Conservation (phyloP, 2,888 invertebrate species). For the Spisula solida region DNA sequence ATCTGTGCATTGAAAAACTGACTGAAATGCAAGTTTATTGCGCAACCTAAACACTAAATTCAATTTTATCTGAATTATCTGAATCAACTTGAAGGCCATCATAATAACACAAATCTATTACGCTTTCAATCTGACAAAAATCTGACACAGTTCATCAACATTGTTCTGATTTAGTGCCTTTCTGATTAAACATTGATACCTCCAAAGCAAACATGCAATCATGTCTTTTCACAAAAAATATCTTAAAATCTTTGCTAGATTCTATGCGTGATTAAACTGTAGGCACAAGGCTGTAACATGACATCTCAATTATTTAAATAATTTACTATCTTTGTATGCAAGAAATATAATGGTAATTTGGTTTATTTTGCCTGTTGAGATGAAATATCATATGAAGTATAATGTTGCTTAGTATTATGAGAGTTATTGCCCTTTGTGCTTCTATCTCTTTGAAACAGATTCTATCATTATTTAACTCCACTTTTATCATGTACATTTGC, state of each 20-base stretch:
- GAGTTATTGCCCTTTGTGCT: too few species aligned
- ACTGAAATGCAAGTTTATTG: not conserved
- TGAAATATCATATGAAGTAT: too few species aligned
- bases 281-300: not conserved
- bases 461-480: too few species aligned
- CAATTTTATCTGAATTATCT: not conserved
- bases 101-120: not conserved
- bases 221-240: not conserved
- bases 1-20: not conserved
- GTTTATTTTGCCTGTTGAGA: too few species aligned
- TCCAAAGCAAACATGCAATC: not conserved
- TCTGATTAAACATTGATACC: constrained; percentile 5
- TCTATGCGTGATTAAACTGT: not conserved
- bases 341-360: too few species aligned
- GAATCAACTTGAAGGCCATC: not conserved
- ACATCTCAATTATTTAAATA: not conserved
- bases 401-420: too few species aligned
- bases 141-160: not conserved
- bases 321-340: not conserved
- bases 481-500: too few species aligned
- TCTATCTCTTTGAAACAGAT: too few species aligned
- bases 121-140: not conserved
- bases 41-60: not conserved
- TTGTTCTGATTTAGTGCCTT: not conserved
- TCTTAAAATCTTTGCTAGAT: constrained; percentile 3